Evolutionary conservation across 2,113 vertebrate species (phyloP).

Genomic region (Caranx ignobilis): DNA sequence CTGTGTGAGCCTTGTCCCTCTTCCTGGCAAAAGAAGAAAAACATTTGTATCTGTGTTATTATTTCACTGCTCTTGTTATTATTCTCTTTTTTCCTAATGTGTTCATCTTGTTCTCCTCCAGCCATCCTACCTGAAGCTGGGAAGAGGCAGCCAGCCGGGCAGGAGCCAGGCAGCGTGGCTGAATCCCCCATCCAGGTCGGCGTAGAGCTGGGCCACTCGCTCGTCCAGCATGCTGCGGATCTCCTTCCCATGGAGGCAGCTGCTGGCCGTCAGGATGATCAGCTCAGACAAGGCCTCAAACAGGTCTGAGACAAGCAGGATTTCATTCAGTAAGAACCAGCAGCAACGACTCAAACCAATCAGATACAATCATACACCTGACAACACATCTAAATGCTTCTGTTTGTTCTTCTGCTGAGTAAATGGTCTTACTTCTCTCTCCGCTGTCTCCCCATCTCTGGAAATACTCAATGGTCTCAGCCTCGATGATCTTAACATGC

Average conservation of each 20-base stretch:
- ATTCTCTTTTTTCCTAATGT: neutral
- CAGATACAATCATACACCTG: no score
- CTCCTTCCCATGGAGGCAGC: slow-evolving; percentile 95
- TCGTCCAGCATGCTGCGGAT: slow-evolving; percentile 91
- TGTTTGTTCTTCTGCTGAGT: neutral
- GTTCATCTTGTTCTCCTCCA: neutral
- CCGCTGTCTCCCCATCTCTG: slow-evolving; percentile 94
- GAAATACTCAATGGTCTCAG: slow-evolving; percentile 94
- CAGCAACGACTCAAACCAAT: neutral
- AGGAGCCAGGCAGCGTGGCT: slow-evolving; percentile 95
- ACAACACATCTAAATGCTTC: neutral
- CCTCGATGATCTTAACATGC: slow-evolving; percentile 91
- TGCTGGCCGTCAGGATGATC: slow-evolving; percentile 97
- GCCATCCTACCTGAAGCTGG: slow-evolving; percentile 93
- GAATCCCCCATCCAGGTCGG: slow-evolving; percentile 96
- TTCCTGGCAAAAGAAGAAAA: slow-evolving; percentile 78
- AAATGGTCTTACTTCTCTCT: slow-evolving; percentile 87
- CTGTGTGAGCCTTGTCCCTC: slow-evolving; percentile 91
- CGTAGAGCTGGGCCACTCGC: slow-evolving; percentile 93
- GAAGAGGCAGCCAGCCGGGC: slow-evolving; percentile 95
- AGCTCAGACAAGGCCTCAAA: slow-evolving; percentile 96
- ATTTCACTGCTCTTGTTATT: neutral
- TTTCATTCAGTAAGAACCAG: neutral
- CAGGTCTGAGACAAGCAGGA: slow-evolving; percentile 85
- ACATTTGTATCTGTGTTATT: neutral